Evolutionary conservation across 2,113 vertebrate species (phyloP).

Genomic region (Callithrix jacchus): DNA sequence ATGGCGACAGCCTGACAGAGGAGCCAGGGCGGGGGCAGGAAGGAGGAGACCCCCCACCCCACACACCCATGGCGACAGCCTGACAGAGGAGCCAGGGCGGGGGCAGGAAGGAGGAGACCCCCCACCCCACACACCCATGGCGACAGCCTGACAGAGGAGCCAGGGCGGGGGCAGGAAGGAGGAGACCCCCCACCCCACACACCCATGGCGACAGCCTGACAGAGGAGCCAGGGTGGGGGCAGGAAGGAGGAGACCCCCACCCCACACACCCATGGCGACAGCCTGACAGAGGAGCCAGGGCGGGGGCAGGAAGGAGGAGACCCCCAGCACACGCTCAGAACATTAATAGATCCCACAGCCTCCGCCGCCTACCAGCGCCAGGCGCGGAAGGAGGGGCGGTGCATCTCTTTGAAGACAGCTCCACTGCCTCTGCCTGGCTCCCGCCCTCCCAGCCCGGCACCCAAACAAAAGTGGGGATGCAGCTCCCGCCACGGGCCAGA

Average conservation of each 20-base stretch:
- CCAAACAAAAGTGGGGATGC: background rate
- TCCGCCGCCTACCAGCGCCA: conserved; percentile 24
- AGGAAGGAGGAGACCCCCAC: background rate
- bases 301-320: too few species aligned
- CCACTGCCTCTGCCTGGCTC: background rate
- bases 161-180: too few species aligned
- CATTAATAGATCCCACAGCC: background rate
- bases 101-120: too few species aligned
- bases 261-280: too few species aligned
- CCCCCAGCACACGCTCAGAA: fast-evolving
- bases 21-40: too few species aligned
- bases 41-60: too few species aligned
- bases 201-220: background rate
- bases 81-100: too few species aligned
- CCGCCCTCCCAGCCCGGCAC: background rate
- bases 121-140: too few species aligned
- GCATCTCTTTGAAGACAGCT: conserved; percentile 31
- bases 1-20: too few species aligned
- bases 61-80: too few species aligned
- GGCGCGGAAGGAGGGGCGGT: background rate
- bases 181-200: background rate
- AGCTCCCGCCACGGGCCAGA: background rate
- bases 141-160: background rate
- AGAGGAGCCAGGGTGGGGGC: fast-evolving
- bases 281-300: too few species aligned